These are phyloP conservation scores for Gymnorhina tibicen DNA, from an alignment of 2,113 vertebrate genomes.

Conservation along the genomic window DNA sequence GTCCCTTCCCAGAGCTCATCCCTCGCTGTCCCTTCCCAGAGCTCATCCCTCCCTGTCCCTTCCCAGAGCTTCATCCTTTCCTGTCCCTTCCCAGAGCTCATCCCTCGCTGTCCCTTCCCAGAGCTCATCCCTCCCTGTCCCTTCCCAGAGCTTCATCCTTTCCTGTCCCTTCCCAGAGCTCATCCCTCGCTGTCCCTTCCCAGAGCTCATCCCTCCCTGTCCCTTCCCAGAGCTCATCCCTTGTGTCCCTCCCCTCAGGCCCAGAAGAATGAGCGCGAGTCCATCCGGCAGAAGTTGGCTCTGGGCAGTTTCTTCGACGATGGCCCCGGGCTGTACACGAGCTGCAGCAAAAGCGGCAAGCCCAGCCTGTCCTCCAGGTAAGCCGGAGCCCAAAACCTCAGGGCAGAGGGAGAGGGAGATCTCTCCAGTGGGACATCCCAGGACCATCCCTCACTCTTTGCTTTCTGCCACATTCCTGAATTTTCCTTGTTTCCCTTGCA, in stretches of 20 bases:
- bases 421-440: neutral
- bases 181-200: too few species aligned
- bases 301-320: constrained; percentile 98
- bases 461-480: accelerated
- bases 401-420: neutral
- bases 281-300: constrained; percentile 98
- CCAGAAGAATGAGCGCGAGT: constrained; percentile 99
- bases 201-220: too few species aligned
- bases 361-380: constrained; percentile 97
- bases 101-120: neutral
- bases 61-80: neutral
- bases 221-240: neutral
- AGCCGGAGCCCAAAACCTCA: neutral
- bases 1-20: too few species aligned
- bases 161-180: too few species aligned
- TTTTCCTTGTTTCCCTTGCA: neutral
- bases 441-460: neutral
- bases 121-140: neutral
- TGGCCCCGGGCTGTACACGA: constrained; percentile 95
- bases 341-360: constrained; percentile 98
- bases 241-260: constrained; percentile 75
- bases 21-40: too few species aligned
- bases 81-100: too few species aligned
- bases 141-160: neutral
- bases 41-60: neutral